These are phyloP conservation scores for Apis dorsata DNA, from an alignment of 1,140 invertebrate genomes.

Conservation along the genomic window DNA sequence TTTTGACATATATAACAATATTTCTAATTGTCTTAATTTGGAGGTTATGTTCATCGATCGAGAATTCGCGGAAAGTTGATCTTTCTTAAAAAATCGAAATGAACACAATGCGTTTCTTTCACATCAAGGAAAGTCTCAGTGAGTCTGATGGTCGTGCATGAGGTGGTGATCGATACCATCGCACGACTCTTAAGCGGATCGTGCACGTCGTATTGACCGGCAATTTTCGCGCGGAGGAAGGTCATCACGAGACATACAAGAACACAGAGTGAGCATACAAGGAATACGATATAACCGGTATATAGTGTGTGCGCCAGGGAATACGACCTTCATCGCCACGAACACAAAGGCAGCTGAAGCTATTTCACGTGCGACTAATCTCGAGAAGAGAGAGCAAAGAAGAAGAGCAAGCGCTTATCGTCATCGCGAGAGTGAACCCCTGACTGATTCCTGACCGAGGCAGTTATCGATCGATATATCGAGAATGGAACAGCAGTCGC, in stretches of 20 bases:
- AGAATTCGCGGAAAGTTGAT: neutral
- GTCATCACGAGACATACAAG: conserved; percentile 56
- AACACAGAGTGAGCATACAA: conserved; percentile 18
- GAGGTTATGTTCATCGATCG: neutral
- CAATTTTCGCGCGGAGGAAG: conserved; percentile 67
- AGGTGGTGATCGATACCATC: conserved; percentile 64
- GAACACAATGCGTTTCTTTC: conserved; percentile 24
- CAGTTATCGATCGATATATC: conserved; percentile 62
- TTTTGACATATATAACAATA: neutral
- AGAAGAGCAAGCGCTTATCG: conserved; percentile 49
- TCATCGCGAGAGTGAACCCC: conserved; percentile 43
- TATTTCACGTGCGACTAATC: conserved; percentile 44
- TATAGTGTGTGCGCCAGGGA: conserved; percentile 15
- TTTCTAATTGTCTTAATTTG: neutral
- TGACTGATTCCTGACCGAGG: conserved; percentile 60
- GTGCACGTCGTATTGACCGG: conserved; percentile 63
- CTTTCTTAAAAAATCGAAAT: neutral
- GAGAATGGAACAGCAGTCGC: conserved; percentile 58
- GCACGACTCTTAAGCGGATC: conserved; percentile 60
- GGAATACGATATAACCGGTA: conserved; percentile 22
- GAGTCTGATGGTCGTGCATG: conserved; percentile 50
- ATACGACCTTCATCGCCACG: conserved; percentile 35
- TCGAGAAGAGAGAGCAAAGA: conserved; percentile 35
- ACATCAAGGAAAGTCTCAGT: conserved; percentile 32
- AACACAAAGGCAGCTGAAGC: conserved; percentile 9